Conservation (phyloP, 2,888 invertebrate genomes). For the Tenthredo mesomela region DNA sequence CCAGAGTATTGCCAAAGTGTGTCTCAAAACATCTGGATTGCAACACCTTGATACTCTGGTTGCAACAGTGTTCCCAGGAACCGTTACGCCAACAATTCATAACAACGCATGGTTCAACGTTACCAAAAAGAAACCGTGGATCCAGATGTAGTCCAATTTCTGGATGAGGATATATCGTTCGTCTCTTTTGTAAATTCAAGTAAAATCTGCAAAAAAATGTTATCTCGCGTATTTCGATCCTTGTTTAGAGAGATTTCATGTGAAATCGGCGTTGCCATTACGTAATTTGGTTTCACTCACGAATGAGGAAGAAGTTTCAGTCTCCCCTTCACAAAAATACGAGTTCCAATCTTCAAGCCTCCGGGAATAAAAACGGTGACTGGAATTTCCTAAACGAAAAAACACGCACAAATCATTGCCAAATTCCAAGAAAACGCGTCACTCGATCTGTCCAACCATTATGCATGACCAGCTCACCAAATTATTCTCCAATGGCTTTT, state of each 20-base stretch:
- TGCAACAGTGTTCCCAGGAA: conserved; percentile 71
- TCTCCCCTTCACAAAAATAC: conserved; percentile 81
- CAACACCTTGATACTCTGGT: no score
- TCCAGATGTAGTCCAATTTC: conserved; percentile 88
- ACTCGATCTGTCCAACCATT: conserved; percentile 15
- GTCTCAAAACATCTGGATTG: no score
- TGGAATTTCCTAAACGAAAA: conserved; percentile 74
- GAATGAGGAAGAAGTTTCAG: conserved; percentile 88
- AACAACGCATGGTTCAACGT: conserved; percentile 70
- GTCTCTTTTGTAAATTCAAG: conserved; percentile 85
- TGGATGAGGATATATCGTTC: conserved; percentile 87
- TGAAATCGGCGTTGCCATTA: background rate
- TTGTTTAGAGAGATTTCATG: background rate
- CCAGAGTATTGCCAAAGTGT: no score
- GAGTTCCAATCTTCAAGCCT: conserved; percentile 79
- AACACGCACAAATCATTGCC: background rate
- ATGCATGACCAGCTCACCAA: conserved; percentile 63
- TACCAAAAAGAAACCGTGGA: conserved; percentile 83
- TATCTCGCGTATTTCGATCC: background rate
- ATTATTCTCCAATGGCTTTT: conserved; percentile 65
- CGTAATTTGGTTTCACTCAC: conserved; percentile 67
- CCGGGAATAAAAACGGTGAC: conserved; percentile 68
- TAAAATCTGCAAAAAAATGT: conserved; percentile 79
- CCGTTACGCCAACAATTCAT: conserved; percentile 75
- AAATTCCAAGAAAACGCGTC: background rate